Evolutionary conservation across 1,140 invertebrate species (phyloP), one percentile per base, ranked within the genome.

Genomic region (Polypedilum vanderplanki): DNA sequence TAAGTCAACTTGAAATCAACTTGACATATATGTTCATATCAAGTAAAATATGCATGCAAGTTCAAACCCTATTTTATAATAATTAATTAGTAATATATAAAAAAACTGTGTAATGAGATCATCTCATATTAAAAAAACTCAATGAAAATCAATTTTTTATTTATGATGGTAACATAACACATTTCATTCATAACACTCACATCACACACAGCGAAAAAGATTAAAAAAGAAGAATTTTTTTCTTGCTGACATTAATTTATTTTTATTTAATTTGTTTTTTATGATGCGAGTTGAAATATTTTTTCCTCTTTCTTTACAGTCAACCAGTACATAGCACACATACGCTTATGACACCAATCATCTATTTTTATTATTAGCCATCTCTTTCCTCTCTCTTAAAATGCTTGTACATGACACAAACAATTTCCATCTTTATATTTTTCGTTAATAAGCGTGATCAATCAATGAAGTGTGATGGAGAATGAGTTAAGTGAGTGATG

Each of bases 211-310:
- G 24, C 1, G 24, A 3, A 3, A 5, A 33, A 33, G 24, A 33
- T 33, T 33, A 33, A 33, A 33, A 33, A 33, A 33, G 24, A 33
- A 57, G 17, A 70, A 70, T 70, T 70, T 18, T 18, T 20, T 20
- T 5, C 24, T 33, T 5, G 5, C 24, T 70, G 65, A 20, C 65
- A 70, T 20, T 70, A 70, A 70, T 70, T 70, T 70, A 70, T 70
- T 70, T 70, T 70, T 70, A 18, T 70, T 70, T 70, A 70, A 70
- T 70, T 70, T 70, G n/a, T 20, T 22, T 70, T 18, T 67, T 12
- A 12, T 12, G 46, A 15, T 57, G 46, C 46, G 46, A 57, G n/a
- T 33, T 33, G 24, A 33, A 33, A 33, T 33, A 33, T 33, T 33
- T 33, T 33, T 33, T 33, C 24, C 24, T 33, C 24, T 33, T 33